phyloP scores from a whole-genome alignment of 1,140 invertebrate genomes.

The Popillia japonica region DNA sequence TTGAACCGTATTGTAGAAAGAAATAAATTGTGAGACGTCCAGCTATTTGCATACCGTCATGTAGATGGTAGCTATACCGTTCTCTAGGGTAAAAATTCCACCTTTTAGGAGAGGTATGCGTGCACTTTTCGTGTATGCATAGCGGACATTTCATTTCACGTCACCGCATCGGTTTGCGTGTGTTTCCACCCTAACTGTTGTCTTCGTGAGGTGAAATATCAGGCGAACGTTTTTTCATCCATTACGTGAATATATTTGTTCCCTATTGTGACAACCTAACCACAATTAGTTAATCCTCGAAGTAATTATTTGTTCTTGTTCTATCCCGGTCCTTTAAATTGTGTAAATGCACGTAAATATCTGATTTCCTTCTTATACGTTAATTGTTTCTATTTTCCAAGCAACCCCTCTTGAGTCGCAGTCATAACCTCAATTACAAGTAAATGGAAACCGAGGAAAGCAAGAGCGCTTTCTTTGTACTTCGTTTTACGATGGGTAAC shows the following conservation, averaged over 20 bases:
- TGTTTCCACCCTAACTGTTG: constrained; percentile 10
- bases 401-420: constrained; percentile 19
- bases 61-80: constrained; percentile 4
- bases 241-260: constrained; percentile 17
- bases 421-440: constrained; percentile 30
- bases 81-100: constrained; percentile 22
- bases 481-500: constrained; percentile 19
- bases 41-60: constrained; percentile 26
- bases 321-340: constrained; percentile 2
- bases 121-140: constrained; percentile 34
- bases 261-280: constrained; percentile 2
- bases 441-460: constrained; percentile 22
- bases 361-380: constrained; percentile 14
- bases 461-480: constrained; percentile 1
- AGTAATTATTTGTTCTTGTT: constrained; percentile 1
- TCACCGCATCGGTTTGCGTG: constrained; percentile 26
- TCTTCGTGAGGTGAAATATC: constrained; percentile 28
- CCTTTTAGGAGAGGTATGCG: constrained; percentile 24
- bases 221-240: constrained; percentile 23
- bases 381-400: constrained; percentile 4
- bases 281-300: background rate
- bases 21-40: constrained; percentile 29
- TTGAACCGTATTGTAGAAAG: background rate
- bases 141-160: constrained; percentile 28
- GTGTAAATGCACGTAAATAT: background rate